A percentile compares a stretch with the other conserved stretches of the same genome.
phyloP scores from a whole-genome alignment of 37 sponge, comb jelly and placozoan genomes.

The Crambe crambe region DNA sequence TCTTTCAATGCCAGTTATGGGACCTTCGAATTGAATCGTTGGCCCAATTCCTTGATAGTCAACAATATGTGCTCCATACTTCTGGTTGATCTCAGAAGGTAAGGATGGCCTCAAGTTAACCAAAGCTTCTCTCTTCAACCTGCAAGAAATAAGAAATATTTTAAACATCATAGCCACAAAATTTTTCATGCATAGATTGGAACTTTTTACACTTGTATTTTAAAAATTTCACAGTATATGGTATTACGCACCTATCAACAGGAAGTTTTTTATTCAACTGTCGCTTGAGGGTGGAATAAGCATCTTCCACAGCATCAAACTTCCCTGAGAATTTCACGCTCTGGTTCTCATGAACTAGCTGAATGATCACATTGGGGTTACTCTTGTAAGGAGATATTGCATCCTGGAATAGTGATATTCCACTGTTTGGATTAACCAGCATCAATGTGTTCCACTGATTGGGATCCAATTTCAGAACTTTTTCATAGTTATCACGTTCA shows the following conservation, averaged over 20 bases:
- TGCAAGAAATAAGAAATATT: background rate
- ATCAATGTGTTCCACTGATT: slow-evolving; percentile 56
- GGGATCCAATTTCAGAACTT: slow-evolving; percentile 1
- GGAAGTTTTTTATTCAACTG: slow-evolving; percentile 36
- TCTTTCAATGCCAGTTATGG: background rate
- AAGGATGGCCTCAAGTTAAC: slow-evolving; percentile 19
- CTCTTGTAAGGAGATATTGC: slow-evolving; percentile 26
- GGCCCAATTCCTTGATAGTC: slow-evolving; percentile 10
- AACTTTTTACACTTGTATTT: background rate
- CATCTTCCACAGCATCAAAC: slow-evolving; percentile 43
- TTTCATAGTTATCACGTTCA: background rate
- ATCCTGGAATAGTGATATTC: slow-evolving; percentile 33
- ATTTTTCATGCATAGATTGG: background rate
- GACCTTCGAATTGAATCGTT: slow-evolving; percentile 18
- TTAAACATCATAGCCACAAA: background rate
- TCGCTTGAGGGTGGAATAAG: slow-evolving; percentile 13
- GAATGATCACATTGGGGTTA: slow-evolving; percentile 61
- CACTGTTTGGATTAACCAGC: slow-evolving; percentile 14
- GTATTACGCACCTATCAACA: slow-evolving; percentile 31
- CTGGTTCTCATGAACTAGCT: background rate
- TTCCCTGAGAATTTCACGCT: slow-evolving; percentile 30
- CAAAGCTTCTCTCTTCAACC: slow-evolving; percentile 22
- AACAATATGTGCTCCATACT: slow-evolving; percentile 5
- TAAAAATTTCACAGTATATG: background rate
- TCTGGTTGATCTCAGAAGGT: background rate